These are phyloP conservation scores for Hypotaenidia okinawae DNA, from an alignment of 2,797 vertebrate genomes.

Conservation along the genomic window DNA sequence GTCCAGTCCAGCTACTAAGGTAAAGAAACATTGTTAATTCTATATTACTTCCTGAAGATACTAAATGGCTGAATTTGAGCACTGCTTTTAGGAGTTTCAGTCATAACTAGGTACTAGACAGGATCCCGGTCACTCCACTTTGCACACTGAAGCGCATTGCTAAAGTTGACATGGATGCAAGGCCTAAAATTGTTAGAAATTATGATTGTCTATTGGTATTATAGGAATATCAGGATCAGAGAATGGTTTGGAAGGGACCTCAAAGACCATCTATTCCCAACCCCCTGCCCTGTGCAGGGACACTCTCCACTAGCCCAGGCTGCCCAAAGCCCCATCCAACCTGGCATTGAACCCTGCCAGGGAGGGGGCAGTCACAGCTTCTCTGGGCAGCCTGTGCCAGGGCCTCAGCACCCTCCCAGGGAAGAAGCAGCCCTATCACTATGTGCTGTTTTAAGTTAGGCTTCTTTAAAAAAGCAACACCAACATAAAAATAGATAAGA, in stretches of 20 bases:
- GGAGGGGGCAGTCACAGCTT: too few relatives aligned
- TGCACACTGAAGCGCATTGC: background rate
- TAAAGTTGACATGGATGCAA: background rate
- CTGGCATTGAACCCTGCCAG: too few relatives aligned
- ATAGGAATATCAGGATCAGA: background rate
- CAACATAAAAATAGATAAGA: background rate
- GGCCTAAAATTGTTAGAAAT: background rate
- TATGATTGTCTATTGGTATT: background rate
- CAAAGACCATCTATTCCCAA: too few relatives aligned
- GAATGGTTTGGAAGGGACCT: too few relatives aligned
- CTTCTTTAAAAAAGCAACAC: background rate
- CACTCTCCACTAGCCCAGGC: too few relatives aligned
- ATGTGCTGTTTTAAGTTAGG: background rate
- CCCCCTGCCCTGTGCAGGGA: too few relatives aligned
- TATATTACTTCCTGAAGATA: background rate
- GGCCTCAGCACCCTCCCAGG: too few relatives aligned
- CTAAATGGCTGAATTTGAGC: background rate
- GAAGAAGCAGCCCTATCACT: too few relatives aligned
- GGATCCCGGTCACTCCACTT: background rate
- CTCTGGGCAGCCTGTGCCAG: too few relatives aligned
- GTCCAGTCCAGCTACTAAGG: background rate
- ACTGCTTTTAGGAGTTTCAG: background rate
- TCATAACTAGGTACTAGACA: background rate
- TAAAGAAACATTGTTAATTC: background rate
- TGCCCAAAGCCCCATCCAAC: too few relatives aligned